A percentile compares a stretch with the other conserved stretches of the same genome.
Evolutionary conservation across 2,888 invertebrate genomes (phyloP).

Genomic region (Halocaridina rubra): DNA sequence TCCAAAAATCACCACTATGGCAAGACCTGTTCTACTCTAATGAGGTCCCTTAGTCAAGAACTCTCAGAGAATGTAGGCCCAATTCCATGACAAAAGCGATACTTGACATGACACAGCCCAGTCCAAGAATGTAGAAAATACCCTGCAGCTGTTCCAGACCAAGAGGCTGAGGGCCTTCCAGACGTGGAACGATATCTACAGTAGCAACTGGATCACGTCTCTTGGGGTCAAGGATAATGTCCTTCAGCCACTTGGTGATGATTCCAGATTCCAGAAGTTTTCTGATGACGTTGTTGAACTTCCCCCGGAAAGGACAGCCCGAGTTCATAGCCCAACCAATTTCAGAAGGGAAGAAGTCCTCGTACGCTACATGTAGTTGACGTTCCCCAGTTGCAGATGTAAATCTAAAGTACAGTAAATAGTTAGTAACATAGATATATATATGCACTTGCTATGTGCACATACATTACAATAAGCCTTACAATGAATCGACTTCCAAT

Average conservation of each 20-base stretch:
- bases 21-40: background rate
- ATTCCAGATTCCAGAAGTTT: constrained; percentile 55
- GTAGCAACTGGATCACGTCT: background rate
- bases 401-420: constrained; percentile 10
- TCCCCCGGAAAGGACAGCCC: constrained; percentile 33
- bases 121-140: constrained; percentile 16
- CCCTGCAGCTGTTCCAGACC: constrained; percentile 47
- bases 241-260: constrained; percentile 49
- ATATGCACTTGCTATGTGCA: too few species aligned
- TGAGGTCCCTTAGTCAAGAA: background rate
- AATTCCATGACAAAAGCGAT: constrained; percentile 22
- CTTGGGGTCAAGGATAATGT: constrained; percentile 51
- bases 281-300: constrained; percentile 41
- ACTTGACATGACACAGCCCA: constrained; percentile 4
- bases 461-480: too few species aligned
- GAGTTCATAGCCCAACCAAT: constrained; percentile 53
- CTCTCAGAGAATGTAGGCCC: background rate
- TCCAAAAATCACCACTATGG: background rate
- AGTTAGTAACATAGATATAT: too few species aligned
- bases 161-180: background rate
- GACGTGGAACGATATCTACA: background rate
- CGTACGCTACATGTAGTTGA: constrained; percentile 49
- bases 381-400: constrained; percentile 44
- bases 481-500: too few species aligned
- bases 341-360: constrained; percentile 53